A percentile compares a stretch with the other conserved stretches of the same genome.
These are phyloP conservation scores for Helicorthomorpha holstii DNA, from an alignment of 1,140 invertebrate species.

Conservation along the genomic window DNA sequence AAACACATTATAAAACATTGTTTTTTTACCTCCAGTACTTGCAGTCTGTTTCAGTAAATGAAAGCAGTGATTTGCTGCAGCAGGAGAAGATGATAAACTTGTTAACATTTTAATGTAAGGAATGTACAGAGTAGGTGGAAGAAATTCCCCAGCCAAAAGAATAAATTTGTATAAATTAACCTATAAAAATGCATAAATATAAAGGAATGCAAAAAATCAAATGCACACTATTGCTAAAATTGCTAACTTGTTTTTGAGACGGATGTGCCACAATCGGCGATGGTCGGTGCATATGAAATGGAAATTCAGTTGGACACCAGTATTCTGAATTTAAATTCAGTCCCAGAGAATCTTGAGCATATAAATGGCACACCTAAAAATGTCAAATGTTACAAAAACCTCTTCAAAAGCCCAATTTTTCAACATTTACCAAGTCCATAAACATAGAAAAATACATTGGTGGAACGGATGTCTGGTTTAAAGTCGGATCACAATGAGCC, in stretches of 20 bases:
- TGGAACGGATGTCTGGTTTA: conserved; percentile 53
- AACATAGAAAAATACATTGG: conserved; percentile 50
- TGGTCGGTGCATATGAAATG: background rate
- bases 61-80: conserved; percentile 61
- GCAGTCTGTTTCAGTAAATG: conserved; percentile 64
- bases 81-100: conserved; percentile 51
- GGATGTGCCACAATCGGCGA: background rate
- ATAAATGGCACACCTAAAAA: conserved; percentile 48
- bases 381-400: conserved; percentile 9
- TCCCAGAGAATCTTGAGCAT: conserved; percentile 50
- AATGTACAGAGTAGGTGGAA: conserved; percentile 68
- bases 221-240: background rate
- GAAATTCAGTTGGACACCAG: conserved; percentile 50
- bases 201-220: background rate
- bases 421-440: conserved; percentile 36
- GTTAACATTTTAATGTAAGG: conserved; percentile 74
- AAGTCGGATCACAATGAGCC: conserved; percentile 61
- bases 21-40: conserved; percentile 16
- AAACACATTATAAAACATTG: background rate
- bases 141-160: conserved; percentile 62
- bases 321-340: conserved; percentile 58
- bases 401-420: background rate
- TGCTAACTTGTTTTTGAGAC: background rate
- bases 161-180: conserved; percentile 81
- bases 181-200: conserved; percentile 22